Base-by-base conservation (phyloP, 1,140 invertebrate genomes). In the Hormaphis cornu region DNA sequence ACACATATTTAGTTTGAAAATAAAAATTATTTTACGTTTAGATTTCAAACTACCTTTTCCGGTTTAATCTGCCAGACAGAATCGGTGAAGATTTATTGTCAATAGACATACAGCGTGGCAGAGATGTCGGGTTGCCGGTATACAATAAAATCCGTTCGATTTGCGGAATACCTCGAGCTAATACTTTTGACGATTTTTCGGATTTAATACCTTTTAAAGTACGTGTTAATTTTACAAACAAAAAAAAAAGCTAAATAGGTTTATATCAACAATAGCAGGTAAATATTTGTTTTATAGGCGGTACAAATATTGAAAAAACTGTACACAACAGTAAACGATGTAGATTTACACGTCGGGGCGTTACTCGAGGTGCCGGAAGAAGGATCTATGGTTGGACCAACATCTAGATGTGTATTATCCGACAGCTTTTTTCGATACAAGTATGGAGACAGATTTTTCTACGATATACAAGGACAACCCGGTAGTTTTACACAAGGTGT, bases 351-450 rank as follows among this genome's bases (percentile, higher is more conserved):
- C 90, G 93, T 90, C 26, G 91, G 88, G 26, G 94, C 95, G 42
- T 91, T 97, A 5, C 91, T 91, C 2, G 94, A 97, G 78, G 82
- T 86, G 48, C 86, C 89, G 6, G 80, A 93, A 52, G 86, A 87
- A 16, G 91, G 90, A 48, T 91, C 89, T 37, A 89, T 95, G 85
- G 81, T 96, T 42, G 95, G 95, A 42, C 92, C 93, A 6, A 96
- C 93, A 54, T 96, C 98, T 79, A 89, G 92, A 59, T 98, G 95
- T 75, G 84, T 99, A 54, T 93, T 99, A 73, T 93, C 91, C 28
- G 93, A 94, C 48, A 96, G 98, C 78, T 97, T 98, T 79, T 90
- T 89, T 73, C 89, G 92, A 75, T 84, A 90, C 1, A 84, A 93
- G 75, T 81, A 88, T 70, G 96, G 95, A 61, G 95, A 98, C 78